phyloP scores from a whole-genome alignment of 2,113 vertebrate species.

The Pachycephala philippinensis region DNA sequence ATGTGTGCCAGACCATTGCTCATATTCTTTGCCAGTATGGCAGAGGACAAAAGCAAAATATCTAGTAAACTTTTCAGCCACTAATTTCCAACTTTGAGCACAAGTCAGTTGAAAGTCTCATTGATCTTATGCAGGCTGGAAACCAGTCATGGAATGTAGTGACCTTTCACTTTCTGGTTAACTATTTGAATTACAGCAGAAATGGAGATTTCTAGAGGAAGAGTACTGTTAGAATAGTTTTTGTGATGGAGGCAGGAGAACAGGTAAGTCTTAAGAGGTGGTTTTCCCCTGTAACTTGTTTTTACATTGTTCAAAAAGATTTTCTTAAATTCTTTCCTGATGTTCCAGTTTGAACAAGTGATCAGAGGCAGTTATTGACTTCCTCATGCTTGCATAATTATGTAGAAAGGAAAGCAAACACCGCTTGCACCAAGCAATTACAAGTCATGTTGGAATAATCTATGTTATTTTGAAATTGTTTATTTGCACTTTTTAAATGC shows the following conservation, averaged over 20 bases:
- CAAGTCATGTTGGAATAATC: not conserved
- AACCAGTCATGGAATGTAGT: constrained; percentile 21
- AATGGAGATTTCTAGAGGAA: not conserved
- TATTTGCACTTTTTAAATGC: constrained; percentile 4
- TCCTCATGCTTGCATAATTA: constrained; percentile 57
- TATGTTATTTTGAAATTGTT: not conserved
- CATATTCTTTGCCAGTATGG: not conserved
- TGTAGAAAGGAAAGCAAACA: constrained; percentile 45
- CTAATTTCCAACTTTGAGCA: not conserved
- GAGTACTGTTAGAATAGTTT: not conserved
- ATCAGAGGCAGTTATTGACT: constrained; percentile 25
- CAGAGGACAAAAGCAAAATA: constrained; percentile 13
- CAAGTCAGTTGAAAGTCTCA: not conserved
- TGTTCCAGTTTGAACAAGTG: constrained; percentile 3
- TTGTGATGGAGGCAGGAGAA: not conserved
- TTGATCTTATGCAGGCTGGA: constrained; percentile 8
- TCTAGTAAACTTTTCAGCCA: not conserved
- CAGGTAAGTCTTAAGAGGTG: not conserved
- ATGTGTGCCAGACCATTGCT: not conserved
- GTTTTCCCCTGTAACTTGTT: not conserved
- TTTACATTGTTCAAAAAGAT: not conserved
- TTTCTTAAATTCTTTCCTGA: not conserved
- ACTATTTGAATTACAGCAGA: not conserved
- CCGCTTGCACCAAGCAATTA: not conserved
- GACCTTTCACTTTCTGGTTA: constrained; percentile 41